phyloP scores from a whole-genome alignment of 2,113 vertebrate genomes.

The Emydura subglobosa region DNA sequence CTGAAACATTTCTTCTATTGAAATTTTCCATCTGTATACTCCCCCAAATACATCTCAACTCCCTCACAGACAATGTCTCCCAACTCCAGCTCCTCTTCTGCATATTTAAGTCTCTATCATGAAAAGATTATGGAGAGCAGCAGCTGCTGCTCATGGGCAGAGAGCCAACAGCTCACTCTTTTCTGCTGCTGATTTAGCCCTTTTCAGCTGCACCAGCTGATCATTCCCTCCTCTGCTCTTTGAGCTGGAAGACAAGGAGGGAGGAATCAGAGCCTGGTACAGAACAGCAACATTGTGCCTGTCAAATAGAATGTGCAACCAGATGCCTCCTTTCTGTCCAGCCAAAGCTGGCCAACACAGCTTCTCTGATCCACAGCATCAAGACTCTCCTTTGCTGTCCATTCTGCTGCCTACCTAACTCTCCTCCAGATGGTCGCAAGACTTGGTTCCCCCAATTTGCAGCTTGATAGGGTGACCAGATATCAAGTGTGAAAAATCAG shows the following conservation, averaged over 20 bases:
- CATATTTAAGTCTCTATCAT: fast-evolving
- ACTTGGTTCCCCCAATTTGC: background rate
- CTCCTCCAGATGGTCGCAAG: background rate
- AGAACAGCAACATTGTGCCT: too few relatives aligned
- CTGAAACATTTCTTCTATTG: too few relatives aligned
- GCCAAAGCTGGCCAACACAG: background rate
- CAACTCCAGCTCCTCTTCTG: background rate
- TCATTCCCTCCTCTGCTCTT: background rate
- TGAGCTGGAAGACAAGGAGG: too few relatives aligned
- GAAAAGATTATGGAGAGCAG: background rate
- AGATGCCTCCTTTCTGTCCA: background rate
- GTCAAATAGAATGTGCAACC: too few relatives aligned
- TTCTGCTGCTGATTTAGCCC: background rate
- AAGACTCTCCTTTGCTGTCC: background rate
- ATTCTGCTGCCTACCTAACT: background rate
- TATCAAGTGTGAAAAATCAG: too few relatives aligned
- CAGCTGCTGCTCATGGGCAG: background rate
- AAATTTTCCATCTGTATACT: too few relatives aligned
- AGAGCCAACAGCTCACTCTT: background rate
- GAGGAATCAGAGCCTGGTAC: too few relatives aligned
- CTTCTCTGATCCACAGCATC: background rate
- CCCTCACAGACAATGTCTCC: too few relatives aligned
- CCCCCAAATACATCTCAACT: too few relatives aligned
- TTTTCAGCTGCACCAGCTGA: background rate
- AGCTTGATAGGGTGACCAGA: background rate